Conservation (phyloP, 2,888 invertebrate genomes). For the Pycnomerus fuliginosus region DNA sequence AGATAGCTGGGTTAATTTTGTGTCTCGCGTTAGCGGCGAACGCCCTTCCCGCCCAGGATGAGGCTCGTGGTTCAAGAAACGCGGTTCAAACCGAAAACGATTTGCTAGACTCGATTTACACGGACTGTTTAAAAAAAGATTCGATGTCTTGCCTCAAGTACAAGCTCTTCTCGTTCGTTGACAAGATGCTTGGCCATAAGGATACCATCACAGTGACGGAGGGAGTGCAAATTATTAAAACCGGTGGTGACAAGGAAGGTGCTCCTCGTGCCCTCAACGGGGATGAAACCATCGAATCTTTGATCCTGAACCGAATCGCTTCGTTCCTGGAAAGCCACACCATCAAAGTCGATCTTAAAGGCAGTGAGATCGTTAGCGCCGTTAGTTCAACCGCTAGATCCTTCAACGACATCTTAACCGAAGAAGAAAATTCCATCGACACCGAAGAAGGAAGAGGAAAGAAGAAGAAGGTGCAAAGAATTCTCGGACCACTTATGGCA, state of each 20-base stretch:
- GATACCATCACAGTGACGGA: conserved; percentile 79
- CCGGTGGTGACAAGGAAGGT: conserved; percentile 67
- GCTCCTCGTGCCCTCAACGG: conserved; percentile 72
- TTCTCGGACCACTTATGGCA: conserved; percentile 74
- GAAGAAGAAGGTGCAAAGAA: conserved; percentile 79
- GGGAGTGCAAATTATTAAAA: conserved; percentile 81
- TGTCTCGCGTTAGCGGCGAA: conserved; percentile 58
- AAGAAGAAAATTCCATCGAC: conserved; percentile 56
- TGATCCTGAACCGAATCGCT: conserved; percentile 68
- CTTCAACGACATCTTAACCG: conserved; percentile 69
- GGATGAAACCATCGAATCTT: conserved; percentile 65
- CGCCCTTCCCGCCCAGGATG: conserved; percentile 67
- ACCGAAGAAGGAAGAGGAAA: conserved; percentile 76
- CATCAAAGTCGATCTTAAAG: conserved; percentile 81
- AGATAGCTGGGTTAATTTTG: conserved; percentile 54
- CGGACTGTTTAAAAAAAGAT: conserved; percentile 79
- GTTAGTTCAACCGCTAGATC: conserved; percentile 79
- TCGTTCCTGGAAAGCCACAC: conserved; percentile 79
- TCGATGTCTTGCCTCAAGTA: conserved; percentile 83
- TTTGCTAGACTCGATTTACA: conserved; percentile 73
- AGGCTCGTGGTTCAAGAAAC: conserved; percentile 58
- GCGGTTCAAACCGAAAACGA: conserved; percentile 72
- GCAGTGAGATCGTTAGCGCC: conserved; percentile 78
- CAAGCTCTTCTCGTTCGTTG: conserved; percentile 83
- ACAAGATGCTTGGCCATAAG: conserved; percentile 79